Conservation (phyloP, 2,113 vertebrate species). For the Callorhinus ursinus region DNA sequence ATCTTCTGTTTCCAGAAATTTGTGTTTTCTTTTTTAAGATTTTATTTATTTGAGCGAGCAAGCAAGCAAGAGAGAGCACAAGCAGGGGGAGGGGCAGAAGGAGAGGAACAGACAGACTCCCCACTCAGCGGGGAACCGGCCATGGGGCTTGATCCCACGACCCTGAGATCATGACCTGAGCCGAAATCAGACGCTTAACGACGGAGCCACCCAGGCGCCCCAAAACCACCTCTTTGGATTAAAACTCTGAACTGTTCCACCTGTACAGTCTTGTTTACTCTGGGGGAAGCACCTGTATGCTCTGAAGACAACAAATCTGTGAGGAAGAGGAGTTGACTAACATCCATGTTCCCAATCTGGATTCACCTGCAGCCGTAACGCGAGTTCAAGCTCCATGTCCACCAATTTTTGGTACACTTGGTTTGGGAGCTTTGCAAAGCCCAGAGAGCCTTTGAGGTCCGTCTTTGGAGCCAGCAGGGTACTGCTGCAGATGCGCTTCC, state of each 20-base stretch:
- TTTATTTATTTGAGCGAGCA: neutral
- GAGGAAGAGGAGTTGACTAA: constrained; percentile 99
- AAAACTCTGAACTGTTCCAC: constrained; percentile 95
- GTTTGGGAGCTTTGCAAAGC: constrained; percentile 95
- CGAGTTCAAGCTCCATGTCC: constrained; percentile 96
- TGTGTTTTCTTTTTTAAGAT: constrained; percentile 87
- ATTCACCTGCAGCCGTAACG: constrained; percentile 97
- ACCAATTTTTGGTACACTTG: constrained; percentile 96
- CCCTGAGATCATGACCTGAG: neutral
- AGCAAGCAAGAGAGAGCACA: neutral
- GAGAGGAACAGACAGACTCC: neutral
- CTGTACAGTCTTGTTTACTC: constrained; percentile 99
- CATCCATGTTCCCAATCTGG: constrained; percentile 96
- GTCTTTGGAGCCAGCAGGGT: constrained; percentile 87
- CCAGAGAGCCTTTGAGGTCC: constrained; percentile 95
- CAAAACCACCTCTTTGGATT: constrained; percentile 93
- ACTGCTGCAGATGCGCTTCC: too few species aligned
- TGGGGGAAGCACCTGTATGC: constrained; percentile 96
- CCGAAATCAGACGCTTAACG: neutral
- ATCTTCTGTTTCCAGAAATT: constrained; percentile 93
- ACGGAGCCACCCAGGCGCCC: neutral
- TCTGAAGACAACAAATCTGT: constrained; percentile 97
- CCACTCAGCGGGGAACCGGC: neutral
- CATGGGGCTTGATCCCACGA: neutral
- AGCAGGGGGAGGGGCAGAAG: neutral